Evolutionary conservation across 2,113 vertebrate species (phyloP), one percentile per base, ranked within the genome.

Genomic region (Oxygymnocypris stewartii): DNA sequence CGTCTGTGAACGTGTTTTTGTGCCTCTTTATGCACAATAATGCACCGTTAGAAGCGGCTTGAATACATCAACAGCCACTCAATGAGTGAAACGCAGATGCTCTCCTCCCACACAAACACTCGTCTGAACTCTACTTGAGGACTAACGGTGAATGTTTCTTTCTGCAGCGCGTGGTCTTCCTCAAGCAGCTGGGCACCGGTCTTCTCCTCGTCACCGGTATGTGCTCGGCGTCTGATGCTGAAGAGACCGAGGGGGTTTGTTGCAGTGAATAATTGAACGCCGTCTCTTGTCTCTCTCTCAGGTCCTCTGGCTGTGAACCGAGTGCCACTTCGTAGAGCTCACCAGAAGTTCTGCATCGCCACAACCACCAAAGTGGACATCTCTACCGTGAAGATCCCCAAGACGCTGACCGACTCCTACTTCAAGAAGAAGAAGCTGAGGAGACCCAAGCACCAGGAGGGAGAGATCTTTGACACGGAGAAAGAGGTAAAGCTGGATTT

Each of bases 391-490:
- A 99, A 98, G 91, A 89, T 99, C 74, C 97, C 97, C 42, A 97
- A 97, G 84, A 96, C 95, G 28, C 94, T 99, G 77, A 97, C 93
- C 0, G 98, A 99, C 37, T 76, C 96, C 0, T 99, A 99, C 92
- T 99, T 99, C 82, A 99, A 99, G 94, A 99, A 99, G 96, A 99
- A 98, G 96, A 96, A 89, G 94, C 95, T 99, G 91, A 94, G 97
- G 79, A 97, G 94, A 88, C 97, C 98, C 87, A 96, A 96, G 82
- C 98, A 99, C 91, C 98, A 99, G 92, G 98, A 99, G 87, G 98
- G 98, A 2, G 98, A 99, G 93, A 99, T 99, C 92, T 99, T 99
- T 74, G 97, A 99, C 88, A 99, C 97, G 0, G 97, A 99, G 75
- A 99, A 98, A 87, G 98, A 98, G 92, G 98, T 98, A 83, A 57